Percentiles rank a stretch among this genome's conserved stretches.
Conservation (phyloP, 1,140 invertebrate species). For the Drosophila ogumai region DNA sequence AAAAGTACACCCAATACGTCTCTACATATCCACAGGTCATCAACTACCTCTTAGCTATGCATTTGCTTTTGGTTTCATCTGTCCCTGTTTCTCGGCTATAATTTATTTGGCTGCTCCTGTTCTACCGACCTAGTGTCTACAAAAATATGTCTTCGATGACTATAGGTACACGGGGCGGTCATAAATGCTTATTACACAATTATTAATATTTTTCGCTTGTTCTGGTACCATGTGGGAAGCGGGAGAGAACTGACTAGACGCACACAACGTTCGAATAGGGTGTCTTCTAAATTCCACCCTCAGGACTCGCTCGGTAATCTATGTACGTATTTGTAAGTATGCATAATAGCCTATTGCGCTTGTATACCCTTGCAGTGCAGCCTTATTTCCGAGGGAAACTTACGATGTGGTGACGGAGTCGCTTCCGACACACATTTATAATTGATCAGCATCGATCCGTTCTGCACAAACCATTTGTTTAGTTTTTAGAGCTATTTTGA, state of each 20-base stretch:
- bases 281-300: too few relatives aligned
- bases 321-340: not conserved
- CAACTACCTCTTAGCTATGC: conserved; percentile 34
- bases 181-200: conserved; percentile 14
- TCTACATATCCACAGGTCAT: too few relatives aligned
- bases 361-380: not conserved
- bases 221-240: not conserved
- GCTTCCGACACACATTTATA: too few relatives aligned
- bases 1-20: not conserved
- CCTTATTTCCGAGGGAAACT: not conserved
- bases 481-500: not conserved
- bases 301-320: too few relatives aligned
- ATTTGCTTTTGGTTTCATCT: conserved; percentile 47
- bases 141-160: conserved; percentile 31
- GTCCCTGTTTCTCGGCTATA: not conserved
- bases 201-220: not conserved
- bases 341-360: not conserved
- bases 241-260: conserved; percentile 8
- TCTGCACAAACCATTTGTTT: too few relatives aligned
- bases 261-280: not conserved
- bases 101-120: too few relatives aligned
- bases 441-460: not conserved
- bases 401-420: not conserved
- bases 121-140: conserved; percentile 27
- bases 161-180: conserved; percentile 8